Evolutionary conservation across 2,113 vertebrate species (phyloP).

Genomic region (Labeo catla): DNA sequence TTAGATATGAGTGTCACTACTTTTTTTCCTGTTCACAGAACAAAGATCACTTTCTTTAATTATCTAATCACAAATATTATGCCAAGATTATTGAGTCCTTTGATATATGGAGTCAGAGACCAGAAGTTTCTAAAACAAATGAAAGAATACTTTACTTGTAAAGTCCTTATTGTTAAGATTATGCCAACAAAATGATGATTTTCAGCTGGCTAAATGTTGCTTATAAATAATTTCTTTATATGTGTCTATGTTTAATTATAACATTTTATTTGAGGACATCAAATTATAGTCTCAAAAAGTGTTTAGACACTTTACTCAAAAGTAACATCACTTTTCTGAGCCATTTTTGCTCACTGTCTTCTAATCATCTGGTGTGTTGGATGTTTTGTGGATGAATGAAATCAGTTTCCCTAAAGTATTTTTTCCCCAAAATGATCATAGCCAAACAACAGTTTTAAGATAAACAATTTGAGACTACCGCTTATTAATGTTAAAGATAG

Average conservation of each 20-base stretch:
- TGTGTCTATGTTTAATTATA: not conserved
- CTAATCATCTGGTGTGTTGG: not conserved
- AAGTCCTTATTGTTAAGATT: constrained; percentile 14
- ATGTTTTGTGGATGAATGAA: not conserved
- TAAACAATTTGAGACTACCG: no score
- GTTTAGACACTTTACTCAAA: no score
- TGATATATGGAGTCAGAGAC: constrained; percentile 63
- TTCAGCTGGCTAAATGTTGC: not conserved
- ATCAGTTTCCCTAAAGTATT: no score
- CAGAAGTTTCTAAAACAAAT: constrained; percentile 52
- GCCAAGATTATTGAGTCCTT: constrained; percentile 60
- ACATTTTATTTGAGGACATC: not conserved
- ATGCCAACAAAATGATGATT: not conserved
- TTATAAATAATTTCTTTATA: not conserved
- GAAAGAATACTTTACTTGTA: constrained; percentile 25
- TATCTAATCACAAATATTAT: constrained; percentile 58
- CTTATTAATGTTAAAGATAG: no score
- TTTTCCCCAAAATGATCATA: no score
- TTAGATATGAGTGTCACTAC: not conserved
- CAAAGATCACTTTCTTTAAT: constrained; percentile 36
- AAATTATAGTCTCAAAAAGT: not conserved
- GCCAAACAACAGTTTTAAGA: no score
- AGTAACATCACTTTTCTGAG: no score
- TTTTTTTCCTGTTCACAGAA: constrained; percentile 17
- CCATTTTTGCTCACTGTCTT: not conserved